Evolutionary conservation across 2,113 vertebrate genomes (phyloP).

Genomic region (Plecotus auritus): DNA sequence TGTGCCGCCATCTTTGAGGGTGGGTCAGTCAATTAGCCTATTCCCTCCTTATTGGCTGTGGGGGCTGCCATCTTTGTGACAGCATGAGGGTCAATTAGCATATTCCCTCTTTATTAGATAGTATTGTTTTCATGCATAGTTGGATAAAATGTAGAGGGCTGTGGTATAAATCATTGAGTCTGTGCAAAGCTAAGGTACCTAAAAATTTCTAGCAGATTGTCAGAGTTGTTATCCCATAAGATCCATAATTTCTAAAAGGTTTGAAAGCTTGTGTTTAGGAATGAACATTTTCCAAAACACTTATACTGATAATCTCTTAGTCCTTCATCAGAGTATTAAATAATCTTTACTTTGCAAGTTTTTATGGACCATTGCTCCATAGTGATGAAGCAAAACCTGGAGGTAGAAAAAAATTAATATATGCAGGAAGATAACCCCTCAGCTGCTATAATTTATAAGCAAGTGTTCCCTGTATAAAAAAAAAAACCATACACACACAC

Average conservation of each 20-base stretch:
- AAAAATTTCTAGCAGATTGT: not conserved
- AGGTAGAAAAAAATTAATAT: not conserved
- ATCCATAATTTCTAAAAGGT: not conserved
- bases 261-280: not conserved
- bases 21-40: too few species aligned
- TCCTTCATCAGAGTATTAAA: not conserved
- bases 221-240: not conserved
- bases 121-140: not conserved
- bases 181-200: not conserved
- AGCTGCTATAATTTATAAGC: not conserved
- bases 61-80: too few species aligned
- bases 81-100: too few species aligned
- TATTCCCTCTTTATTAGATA: too few species aligned
- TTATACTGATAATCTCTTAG: not conserved
- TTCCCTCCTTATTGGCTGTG: too few species aligned
- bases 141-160: slow-evolving; percentile 4
- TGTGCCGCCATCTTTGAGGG: too few species aligned
- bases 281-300: not conserved
- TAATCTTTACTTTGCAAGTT: not conserved
- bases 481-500: too few species aligned
- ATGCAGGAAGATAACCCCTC: not conserved
- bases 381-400: not conserved
- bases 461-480: not conserved
- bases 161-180: not conserved
- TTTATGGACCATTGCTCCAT: not conserved